Base-by-base conservation (phyloP, 2,797 vertebrate species). In the Nasua narica region DNA sequence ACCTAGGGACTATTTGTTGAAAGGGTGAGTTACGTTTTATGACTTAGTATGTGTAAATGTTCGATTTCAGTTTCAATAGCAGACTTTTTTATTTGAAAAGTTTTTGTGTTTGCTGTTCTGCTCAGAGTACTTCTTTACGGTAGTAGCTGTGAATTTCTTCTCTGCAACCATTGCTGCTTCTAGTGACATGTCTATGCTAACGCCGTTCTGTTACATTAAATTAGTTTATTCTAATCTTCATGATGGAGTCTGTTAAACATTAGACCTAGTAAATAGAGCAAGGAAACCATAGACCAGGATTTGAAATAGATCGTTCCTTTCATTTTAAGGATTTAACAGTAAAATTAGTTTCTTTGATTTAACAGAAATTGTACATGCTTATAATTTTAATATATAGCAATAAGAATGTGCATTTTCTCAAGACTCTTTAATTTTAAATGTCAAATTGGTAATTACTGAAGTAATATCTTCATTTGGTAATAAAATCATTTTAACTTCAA, bases 341-440 rank as follows among this genome's bases (percentile, higher is more conserved):
- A 25, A 92, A 70, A 65, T 95, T 72, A 58, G 48, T 78, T 79
- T 87, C 3, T 90, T 87, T 90, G 48, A 37, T 35, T 65, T 88
- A 92, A 72, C 1, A 77, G 21, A 60, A 88, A 29, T 46, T 40
- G 2, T 1, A 25, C 60, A 43, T 91, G 15, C 74, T 79, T 79
- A 35, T 72, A 43, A 62, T n/a, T 78, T 69, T 84, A 94, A 82
- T 78, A 8, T 87, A 40, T 79, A 23, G 27, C 72, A 87, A 70
- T 77, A 90, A 95, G 13, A 90, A 90, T 29, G 76, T 95, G 81
- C 58, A 58, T 92, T 86, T 90, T 90, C 82, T 90, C 15, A 52
- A 69, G 58, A 52, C 23, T 81, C 25, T 78, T 72, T 69, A 92
- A 87, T 93, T 7, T 21, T 84, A 87, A 87, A 72, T 69, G 16